phyloP scores from a whole-genome alignment of 1,140 invertebrate species.

The Battus philenor region DNA sequence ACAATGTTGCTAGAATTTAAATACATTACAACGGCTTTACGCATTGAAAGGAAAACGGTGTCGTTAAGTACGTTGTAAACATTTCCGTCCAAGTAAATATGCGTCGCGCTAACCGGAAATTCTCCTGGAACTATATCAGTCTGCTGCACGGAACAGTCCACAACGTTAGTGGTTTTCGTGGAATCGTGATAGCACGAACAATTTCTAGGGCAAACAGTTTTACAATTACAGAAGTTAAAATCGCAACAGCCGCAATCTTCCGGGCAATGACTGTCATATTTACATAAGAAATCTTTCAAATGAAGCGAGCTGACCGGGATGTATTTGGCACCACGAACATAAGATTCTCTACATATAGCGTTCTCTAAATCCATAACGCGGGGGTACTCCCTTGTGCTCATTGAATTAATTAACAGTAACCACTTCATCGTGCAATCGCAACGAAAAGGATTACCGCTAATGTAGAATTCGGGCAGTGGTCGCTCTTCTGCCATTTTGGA shows the following conservation, averaged over 20 bases:
- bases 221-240: slow-evolving; percentile 91
- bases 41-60: slow-evolving; percentile 89
- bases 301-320: slow-evolving; percentile 83
- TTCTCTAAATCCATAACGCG: slow-evolving; percentile 88
- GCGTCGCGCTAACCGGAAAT: slow-evolving; percentile 93
- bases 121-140: slow-evolving; percentile 82
- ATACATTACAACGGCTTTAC: slow-evolving; percentile 88
- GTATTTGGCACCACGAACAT: slow-evolving; percentile 83
- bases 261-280: slow-evolving; percentile 88
- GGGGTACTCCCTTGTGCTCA: slow-evolving; percentile 84
- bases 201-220: slow-evolving; percentile 89
- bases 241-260: slow-evolving; percentile 91
- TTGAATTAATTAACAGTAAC: slow-evolving; percentile 87
- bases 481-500: slow-evolving; percentile 78
- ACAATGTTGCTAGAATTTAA: slow-evolving; percentile 89
- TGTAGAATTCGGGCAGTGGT: slow-evolving; percentile 87
- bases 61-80: slow-evolving; percentile 84
- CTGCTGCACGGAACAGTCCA: slow-evolving; percentile 86
- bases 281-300: slow-evolving; percentile 87
- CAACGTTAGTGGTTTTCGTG: slow-evolving; percentile 89
- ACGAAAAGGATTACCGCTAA: slow-evolving; percentile 91
- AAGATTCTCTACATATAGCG: slow-evolving; percentile 88
- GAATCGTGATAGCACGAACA: slow-evolving; percentile 92
- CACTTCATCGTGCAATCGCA: slow-evolving; percentile 93
- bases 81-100: slow-evolving; percentile 91